phyloP scores from a whole-genome alignment of 2,888 invertebrate genomes.

The Torymus texanus region DNA sequence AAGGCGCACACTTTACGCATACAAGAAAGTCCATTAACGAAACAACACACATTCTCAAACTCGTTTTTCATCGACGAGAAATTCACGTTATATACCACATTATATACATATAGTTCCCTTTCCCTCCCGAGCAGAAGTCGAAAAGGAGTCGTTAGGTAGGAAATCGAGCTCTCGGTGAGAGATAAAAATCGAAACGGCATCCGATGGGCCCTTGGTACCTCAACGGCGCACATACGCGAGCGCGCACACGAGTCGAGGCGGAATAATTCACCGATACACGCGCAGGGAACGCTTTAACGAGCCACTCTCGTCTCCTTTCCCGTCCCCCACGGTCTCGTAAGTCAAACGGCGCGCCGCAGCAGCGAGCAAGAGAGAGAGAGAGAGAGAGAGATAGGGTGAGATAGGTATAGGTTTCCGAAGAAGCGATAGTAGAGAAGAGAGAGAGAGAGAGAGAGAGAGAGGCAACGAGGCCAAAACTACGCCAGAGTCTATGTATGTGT shows the following conservation, averaged over 20 bases:
- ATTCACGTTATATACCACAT: not conserved
- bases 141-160: too few species aligned
- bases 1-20: not conserved
- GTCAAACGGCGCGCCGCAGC: constrained; percentile 30
- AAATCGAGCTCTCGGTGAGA: not conserved
- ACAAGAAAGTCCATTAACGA: not conserved
- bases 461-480: too few species aligned
- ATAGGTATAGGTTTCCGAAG: too few species aligned
- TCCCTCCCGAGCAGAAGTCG: too few species aligned
- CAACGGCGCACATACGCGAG: not conserved
- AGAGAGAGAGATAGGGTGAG: too few species aligned
- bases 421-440: too few species aligned
- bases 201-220: not conserved
- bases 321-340: constrained; percentile 45
- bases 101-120: too few species aligned
- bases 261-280: constrained; percentile 43
- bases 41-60: not conserved
- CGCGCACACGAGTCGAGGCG: not conserved
- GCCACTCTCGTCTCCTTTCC: constrained; percentile 16
- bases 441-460: too few species aligned
- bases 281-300: constrained; percentile 40
- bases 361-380: too few species aligned
- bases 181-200: constrained; percentile 27
- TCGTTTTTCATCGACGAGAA: constrained; percentile 3
- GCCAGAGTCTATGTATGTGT: too few species aligned